Conservation (phyloP, 2,797 vertebrate genomes). For the Scomberomorus guttatus region DNA sequence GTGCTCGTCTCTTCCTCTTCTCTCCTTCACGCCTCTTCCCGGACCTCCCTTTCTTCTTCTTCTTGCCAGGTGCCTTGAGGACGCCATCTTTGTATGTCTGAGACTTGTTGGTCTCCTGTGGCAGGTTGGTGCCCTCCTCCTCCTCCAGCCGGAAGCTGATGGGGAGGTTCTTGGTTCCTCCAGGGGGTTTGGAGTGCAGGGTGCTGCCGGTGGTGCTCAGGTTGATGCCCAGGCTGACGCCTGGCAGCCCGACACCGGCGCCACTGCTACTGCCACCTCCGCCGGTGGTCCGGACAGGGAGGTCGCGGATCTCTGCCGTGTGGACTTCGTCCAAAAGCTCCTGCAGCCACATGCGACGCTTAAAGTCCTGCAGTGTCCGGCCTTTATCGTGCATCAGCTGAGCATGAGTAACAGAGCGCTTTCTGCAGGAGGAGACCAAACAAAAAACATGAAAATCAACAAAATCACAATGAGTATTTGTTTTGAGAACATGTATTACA, state of each 20-base stretch:
- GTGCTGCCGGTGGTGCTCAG: conserved; percentile 82
- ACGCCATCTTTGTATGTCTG: conserved; percentile 91
- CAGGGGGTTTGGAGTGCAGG: conserved; percentile 90
- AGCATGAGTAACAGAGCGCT: conserved; percentile 94
- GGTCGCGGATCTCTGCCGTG: conserved; percentile 92
- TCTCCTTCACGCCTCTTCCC: conserved; percentile 94
- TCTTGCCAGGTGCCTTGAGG: conserved; percentile 87
- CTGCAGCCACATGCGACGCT: conserved; percentile 94
- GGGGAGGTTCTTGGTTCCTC: conserved; percentile 92
- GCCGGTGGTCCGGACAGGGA: conserved; percentile 76
- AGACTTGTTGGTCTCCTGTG: conserved; percentile 96
- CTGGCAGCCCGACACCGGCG: conserved; percentile 53
- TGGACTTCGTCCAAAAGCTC: conserved; percentile 94
- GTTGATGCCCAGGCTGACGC: conserved; percentile 55
- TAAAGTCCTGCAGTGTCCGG: conserved; percentile 92
- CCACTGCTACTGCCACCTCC: conserved; percentile 53
- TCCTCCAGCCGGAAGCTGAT: conserved; percentile 86
- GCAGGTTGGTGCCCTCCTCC: conserved; percentile 92
- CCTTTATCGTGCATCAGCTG: conserved; percentile 99
- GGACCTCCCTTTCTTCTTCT: conserved; percentile 91
- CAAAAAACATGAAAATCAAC: neutral
- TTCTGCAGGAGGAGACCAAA: conserved; percentile 75
- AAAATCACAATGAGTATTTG: no score
- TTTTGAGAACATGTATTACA: no score
- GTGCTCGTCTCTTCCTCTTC: conserved; percentile 92